phyloP scores from a whole-genome alignment of 2,888 invertebrate species.

The Hemithea aestivaria region DNA sequence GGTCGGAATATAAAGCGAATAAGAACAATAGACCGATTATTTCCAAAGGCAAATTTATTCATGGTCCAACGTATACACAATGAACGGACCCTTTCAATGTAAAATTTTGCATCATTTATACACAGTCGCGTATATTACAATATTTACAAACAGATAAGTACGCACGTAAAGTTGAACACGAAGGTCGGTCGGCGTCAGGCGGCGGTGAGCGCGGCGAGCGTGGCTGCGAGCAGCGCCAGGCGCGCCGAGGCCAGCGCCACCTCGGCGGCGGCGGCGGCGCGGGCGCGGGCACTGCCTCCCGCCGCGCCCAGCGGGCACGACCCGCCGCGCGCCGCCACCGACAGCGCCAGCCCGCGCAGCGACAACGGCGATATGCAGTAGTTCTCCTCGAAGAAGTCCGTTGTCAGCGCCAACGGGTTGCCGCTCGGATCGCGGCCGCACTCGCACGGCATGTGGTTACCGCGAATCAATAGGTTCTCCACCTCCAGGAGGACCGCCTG shows the following conservation, averaged over 20 bases:
- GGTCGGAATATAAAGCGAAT: conserved; percentile 19
- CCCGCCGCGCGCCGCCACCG: conserved; percentile 60
- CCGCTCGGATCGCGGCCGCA: conserved; percentile 89
- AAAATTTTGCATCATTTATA: conserved; percentile 70
- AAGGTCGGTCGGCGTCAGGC: conserved; percentile 65
- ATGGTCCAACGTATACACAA: conserved; percentile 77
- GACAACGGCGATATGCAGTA: conserved; percentile 92
- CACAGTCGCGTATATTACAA: conserved; percentile 66
- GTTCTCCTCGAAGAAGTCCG: conserved; percentile 85
- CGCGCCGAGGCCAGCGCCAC: conserved; percentile 39
- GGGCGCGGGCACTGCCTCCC: conserved; percentile 56
- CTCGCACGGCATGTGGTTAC: conserved; percentile 93
- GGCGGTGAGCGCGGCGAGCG: conserved; percentile 58
- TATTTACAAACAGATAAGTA: conserved; percentile 71
- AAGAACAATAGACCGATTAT: conserved; percentile 37
- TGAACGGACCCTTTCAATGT: conserved; percentile 77
- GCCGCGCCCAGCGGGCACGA: conserved; percentile 46
- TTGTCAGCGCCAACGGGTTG: conserved; percentile 84
- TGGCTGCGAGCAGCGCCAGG: conserved; percentile 47
- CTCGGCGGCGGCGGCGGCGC: conserved; percentile 50
- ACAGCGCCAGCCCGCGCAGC: conserved; percentile 88
- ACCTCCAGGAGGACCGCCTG: conserved; percentile 85
- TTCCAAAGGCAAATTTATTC: conserved; percentile 76
- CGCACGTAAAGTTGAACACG: conserved; percentile 60
- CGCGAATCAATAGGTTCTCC: conserved; percentile 83